These are phyloP conservation scores for Halcyon senegalensis DNA, from an alignment of 2,113 vertebrate species.

Conservation along the genomic window DNA sequence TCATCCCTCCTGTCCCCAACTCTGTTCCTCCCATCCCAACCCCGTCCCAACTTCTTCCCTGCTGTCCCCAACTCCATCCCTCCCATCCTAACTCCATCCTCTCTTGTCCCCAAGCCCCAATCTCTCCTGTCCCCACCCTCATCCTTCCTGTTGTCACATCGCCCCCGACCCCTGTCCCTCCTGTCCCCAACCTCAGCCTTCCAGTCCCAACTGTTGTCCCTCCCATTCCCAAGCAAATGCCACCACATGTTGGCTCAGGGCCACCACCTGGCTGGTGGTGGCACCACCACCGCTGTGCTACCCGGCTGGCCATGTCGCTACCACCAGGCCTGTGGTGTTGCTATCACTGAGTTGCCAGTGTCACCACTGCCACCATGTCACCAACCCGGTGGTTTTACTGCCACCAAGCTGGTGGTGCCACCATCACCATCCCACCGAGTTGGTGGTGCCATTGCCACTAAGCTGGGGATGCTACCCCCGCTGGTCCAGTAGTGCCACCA, in stretches of 20 bases:
- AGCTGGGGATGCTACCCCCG: neutral
- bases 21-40: no score
- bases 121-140: neutral
- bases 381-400: no score
- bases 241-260: neutral
- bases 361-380: no score
- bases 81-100: neutral
- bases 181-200: neutral
- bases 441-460: no score
- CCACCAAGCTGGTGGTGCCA: no score
- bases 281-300: neutral
- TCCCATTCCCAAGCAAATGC: neutral
- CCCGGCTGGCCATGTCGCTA: no score
- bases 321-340: no score
- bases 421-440: neutral
- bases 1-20: no score
- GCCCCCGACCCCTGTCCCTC: neutral
- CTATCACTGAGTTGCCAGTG: no score
- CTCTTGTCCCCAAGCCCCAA: neutral
- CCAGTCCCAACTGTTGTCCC: rapidly evolving
- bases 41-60: no score
- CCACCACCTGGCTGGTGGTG: neutral
- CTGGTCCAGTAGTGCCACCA: no score
- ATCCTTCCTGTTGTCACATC: neutral
- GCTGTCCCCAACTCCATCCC: neutral